Base-by-base conservation (phyloP, 2,888 invertebrate genomes). In the Chromoteleia sp. region DNA sequence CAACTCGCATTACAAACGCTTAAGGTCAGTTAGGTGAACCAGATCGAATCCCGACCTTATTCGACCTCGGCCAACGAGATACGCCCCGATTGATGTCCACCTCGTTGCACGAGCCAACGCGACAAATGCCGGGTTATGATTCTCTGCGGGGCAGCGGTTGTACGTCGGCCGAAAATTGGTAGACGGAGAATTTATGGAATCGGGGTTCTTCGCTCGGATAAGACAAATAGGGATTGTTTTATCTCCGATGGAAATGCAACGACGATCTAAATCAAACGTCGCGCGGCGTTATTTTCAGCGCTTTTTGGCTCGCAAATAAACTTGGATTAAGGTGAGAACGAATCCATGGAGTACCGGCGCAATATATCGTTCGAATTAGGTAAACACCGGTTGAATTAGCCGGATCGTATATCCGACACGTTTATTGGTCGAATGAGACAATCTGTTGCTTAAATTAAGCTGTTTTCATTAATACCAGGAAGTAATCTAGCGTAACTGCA, bases 111-210 rank as follows among this genome's bases (percentile, higher is more conserved):
- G 63, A 48, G 30, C 21, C 56, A 61, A 52, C 41, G 52, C 73
- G 74, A 73, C 73, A 68, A 79, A 79, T 74, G 54, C 52, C 39
- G 56, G 68, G 73, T 79, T 79, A 79, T 74, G 73, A 74, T 74
- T 30, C 61, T 59, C 67, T 10, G 4, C 52, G 52, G 58, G 43
- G 48, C 54, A 36, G 43, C 36, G 17, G 36, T 45, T 56, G 61
- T 39, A 39, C 61, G 50, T 50, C 17, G 45, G 15, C 52, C 36
- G 78, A 71, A 78, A 78, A 73, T 73, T 73, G 67, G 67, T 50
- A 29, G 73, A 73, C 45, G 54, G 30, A 59, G 29, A 45, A 78
- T 78, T 73, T 78, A 78, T 73, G 73, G 73, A 73, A 71, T 58
- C 29, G 59, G 17, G 54, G 6, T 70, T 39, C 52, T 71, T 78